A percentile compares a stretch with the other conserved stretches of the same genome.
Conservation (phyloP, 2,888 invertebrate genomes). For the Acleris sparsana region DNA sequence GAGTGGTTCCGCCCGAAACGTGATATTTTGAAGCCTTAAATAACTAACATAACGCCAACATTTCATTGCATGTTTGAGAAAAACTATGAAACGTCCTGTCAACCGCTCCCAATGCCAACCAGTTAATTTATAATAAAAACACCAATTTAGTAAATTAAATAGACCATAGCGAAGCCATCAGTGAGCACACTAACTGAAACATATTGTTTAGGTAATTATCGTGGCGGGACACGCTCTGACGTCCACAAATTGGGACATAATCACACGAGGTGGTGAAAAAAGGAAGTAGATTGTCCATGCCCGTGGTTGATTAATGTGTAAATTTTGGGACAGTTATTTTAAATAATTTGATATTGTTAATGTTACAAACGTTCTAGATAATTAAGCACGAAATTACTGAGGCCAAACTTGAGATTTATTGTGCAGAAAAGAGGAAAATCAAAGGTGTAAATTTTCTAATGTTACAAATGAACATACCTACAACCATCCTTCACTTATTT, state of each 20-base stretch:
- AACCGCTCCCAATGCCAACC: not conserved
- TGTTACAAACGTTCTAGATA: not conserved
- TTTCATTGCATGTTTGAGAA: no score
- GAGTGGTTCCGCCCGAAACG: no score
- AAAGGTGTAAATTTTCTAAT: no score
- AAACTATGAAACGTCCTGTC: no score
- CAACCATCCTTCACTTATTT: no score
- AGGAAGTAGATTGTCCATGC: slow-evolving; percentile 55
- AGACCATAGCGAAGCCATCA: slow-evolving; percentile 21
- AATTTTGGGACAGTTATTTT: not conserved
- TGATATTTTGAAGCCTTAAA: no score
- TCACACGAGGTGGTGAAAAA: slow-evolving; percentile 62
- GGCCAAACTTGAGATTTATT: no score
- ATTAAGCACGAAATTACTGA: no score
- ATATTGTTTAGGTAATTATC: slow-evolving; percentile 56
- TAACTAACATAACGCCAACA: no score
- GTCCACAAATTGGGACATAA: slow-evolving; percentile 67
- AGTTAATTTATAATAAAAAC: slow-evolving; percentile 4
- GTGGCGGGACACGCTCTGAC: slow-evolving; percentile 56
- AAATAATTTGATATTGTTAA: not conserved
- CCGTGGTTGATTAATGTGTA: slow-evolving; percentile 26
- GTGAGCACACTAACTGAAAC: slow-evolving; percentile 46
- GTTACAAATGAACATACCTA: no score
- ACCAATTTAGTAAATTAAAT: slow-evolving; percentile 20
- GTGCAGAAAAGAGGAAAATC: no score